Evolutionary conservation across 2,797 vertebrate species (phyloP).

Genomic region (Onychomys leucogaster): DNA sequence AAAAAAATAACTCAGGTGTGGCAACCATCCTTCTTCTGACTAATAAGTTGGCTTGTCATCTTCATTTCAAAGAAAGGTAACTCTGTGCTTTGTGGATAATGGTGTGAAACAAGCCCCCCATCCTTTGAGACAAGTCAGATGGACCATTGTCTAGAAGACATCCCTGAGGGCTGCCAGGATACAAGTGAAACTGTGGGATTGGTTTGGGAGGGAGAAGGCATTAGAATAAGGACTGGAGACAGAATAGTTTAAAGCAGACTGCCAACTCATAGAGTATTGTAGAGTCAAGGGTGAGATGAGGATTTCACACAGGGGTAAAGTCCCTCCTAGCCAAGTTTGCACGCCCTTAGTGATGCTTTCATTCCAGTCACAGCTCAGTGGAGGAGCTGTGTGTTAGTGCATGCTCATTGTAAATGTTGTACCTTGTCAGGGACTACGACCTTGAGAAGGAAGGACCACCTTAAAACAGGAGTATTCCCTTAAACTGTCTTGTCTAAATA

Average conservation of each 20-base stretch:
- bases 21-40: conserved; percentile 25
- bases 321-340: neutral
- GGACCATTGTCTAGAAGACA: neutral
- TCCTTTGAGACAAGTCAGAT: conserved; percentile 31
- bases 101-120: neutral
- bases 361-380: neutral
- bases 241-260: neutral
- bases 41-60: neutral
- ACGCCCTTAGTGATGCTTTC: neutral
- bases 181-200: neutral
- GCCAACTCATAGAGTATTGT: neutral
- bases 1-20: conserved; percentile 25
- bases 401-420: neutral
- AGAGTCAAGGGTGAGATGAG: neutral
- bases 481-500: neutral
- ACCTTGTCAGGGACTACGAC: neutral
- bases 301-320: neutral
- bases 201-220: neutral
- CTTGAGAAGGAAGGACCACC: conserved; percentile 7
- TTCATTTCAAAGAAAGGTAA: conserved; percentile 33
- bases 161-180: neutral
- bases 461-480: conserved; percentile 21
- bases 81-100: neutral
- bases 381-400: neutral
- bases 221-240: neutral